These are phyloP conservation scores for Macrocentrus cingulum DNA, from an alignment of 1,140 invertebrate species.

Conservation along the genomic window DNA sequence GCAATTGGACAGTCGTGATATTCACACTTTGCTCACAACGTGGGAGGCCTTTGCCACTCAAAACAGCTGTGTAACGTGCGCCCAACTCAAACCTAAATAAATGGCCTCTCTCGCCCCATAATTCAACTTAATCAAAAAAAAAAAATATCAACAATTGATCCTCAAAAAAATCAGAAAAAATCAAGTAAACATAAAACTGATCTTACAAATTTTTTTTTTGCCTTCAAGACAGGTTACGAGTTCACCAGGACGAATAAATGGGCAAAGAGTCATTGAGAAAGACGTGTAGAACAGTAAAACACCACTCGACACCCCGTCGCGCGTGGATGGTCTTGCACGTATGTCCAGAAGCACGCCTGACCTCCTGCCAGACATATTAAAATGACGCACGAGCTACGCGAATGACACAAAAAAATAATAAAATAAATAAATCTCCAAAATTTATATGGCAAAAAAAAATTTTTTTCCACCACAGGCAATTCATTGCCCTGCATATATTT, in stretches of 20 bases:
- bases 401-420: slow-evolving; percentile 13
- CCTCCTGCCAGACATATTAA: slow-evolving; percentile 56
- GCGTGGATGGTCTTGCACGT: slow-evolving; percentile 46
- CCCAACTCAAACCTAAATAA: background rate
- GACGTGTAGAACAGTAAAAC: slow-evolving; percentile 45
- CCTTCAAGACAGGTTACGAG: too few species aligned
- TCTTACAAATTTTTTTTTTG: too few species aligned
- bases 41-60: background rate
- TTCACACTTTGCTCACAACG: background rate
- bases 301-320: slow-evolving; percentile 42
- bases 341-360: slow-evolving; percentile 49
- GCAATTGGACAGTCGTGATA: background rate
- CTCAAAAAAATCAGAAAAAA: background rate
- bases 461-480: too few species aligned
- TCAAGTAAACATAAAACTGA: too few species aligned
- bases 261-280: slow-evolving; percentile 34
- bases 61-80: too few species aligned
- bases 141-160: background rate
- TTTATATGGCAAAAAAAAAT: background rate
- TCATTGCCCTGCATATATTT: too few species aligned
- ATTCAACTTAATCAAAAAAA: too few species aligned
- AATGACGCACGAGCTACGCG: slow-evolving; percentile 43
- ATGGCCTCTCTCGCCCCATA: too few species aligned
- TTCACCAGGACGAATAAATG: too few species aligned
- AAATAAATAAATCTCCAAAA: slow-evolving; percentile 3